These are phyloP conservation scores for Phymorhynchus buccinoides DNA, from an alignment of 1,140 invertebrate species.

Conservation along the genomic window DNA sequence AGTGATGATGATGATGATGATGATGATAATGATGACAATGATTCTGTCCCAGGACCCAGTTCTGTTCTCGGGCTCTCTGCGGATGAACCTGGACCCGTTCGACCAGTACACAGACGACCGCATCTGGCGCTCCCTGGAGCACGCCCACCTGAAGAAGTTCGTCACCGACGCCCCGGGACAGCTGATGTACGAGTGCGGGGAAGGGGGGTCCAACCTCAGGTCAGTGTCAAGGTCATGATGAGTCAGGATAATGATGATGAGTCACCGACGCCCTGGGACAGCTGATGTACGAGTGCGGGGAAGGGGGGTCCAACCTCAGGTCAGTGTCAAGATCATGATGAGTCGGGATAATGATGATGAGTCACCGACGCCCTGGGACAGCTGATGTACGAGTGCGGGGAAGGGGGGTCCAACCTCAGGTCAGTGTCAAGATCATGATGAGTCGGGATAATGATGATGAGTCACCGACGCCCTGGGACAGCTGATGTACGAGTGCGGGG, in stretches of 20 bases:
- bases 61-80: constrained; percentile 85
- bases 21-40: neutral
- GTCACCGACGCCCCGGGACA: constrained; percentile 60
- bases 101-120: constrained; percentile 81
- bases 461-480: neutral
- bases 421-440: constrained; percentile 39
- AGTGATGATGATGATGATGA: neutral
- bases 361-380: neutral
- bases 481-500: constrained; percentile 60
- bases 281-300: constrained; percentile 60
- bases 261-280: too few relatives aligned
- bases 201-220: constrained; percentile 74
- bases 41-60: constrained; percentile 78
- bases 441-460: too few relatives aligned
- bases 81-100: constrained; percentile 91
- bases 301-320: constrained; percentile 74
- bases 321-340: constrained; percentile 39
- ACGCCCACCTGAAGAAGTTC: constrained; percentile 76
- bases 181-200: constrained; percentile 70
- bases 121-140: constrained; percentile 83
- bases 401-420: constrained; percentile 73
- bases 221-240: constrained; percentile 39
- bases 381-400: constrained; percentile 60
- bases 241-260: neutral
- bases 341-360: neutral